Base-by-base conservation (phyloP, 1,140 invertebrate species). In the Scaptomyza hsui region DNA sequence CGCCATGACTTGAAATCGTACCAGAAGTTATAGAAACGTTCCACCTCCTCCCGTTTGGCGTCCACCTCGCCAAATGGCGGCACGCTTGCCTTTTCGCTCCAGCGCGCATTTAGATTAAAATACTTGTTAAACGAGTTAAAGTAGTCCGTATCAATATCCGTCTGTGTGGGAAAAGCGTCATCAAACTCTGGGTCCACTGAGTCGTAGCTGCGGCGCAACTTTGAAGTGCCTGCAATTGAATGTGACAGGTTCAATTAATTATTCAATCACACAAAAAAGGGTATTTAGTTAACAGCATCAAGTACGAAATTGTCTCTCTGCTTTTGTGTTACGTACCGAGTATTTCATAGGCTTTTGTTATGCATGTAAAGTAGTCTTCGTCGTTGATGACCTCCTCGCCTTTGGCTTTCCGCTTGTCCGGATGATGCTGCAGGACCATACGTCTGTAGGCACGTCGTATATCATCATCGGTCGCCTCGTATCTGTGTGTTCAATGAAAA, bases 1-100 rank as follows among this genome's bases (percentile, higher is more conserved):
- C 99, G 93, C 99, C 99, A 99, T 0, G 98, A 99, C 76, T 99
- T 97, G 93, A 99, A 99, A 74, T 98, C 95, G 91, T 99, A 99
- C 98, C 98, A 99, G 92, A 97, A 97, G 37, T 95, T 94, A 90
- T 97, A 97, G 92, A 97, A 97, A 37, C 93, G 93, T 88, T 98
- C 96, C 1, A 98, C 96, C 80, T 96, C 93, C 61, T 95, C 93
- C 45, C 96, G 92, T 0, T 94, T 91, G 44, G 94, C 94, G 57
- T 95, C 92, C 7, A 94, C 93, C 89, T 95, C 94, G 29, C 98
- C 98, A 45, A 99, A 92, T 65, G 94, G 92, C 10, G 98, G 98
- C 1, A 98, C 97, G 51, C 95, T 95, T 70, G 94, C 94, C 83
- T 96, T 97, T 49, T 95, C 96, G 0, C 98, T 99, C 98, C 98